A percentile compares a stretch with the other conserved stretches of the same genome.
phyloP scores from a whole-genome alignment of 37 sponge, comb jelly and placozoan species.

The Halichondria panicea region DNA sequence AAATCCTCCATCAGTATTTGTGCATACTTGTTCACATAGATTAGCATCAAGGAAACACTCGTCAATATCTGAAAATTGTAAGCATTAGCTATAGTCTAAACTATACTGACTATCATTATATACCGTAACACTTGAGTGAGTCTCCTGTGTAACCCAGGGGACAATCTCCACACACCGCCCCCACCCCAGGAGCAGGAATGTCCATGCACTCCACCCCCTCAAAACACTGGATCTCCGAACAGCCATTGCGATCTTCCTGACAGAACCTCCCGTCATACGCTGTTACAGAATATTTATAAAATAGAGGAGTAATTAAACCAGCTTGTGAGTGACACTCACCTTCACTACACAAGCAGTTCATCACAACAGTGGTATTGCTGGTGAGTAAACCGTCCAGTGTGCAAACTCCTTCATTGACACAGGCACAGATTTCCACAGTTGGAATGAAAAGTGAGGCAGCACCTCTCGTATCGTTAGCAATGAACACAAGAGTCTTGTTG shows the following conservation, averaged over 20 bases:
- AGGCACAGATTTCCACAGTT: slow-evolving; percentile 36
- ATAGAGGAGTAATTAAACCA: not conserved
- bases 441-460: slow-evolving; percentile 20
- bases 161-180: slow-evolving; percentile 47
- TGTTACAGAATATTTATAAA: not conserved
- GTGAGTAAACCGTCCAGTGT: slow-evolving; percentile 21
- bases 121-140: slow-evolving; percentile 40
- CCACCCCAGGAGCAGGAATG: slow-evolving; percentile 29
- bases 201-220: slow-evolving; percentile 36
- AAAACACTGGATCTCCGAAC: slow-evolving; percentile 38
- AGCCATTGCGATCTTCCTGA: slow-evolving; percentile 51
- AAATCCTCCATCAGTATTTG: slow-evolving; percentile 9
- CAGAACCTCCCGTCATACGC: slow-evolving; percentile 35
- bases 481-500: not conserved
- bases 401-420: slow-evolving; percentile 53
- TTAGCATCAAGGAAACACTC: slow-evolving; percentile 1
- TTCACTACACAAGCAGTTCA: slow-evolving; percentile 27
- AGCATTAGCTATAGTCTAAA: too few species aligned
- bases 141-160: slow-evolving; percentile 29
- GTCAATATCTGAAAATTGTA: slow-evolving; percentile 23
- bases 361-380: slow-evolving; percentile 6
- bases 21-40: slow-evolving; percentile 24
- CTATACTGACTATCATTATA: too few species aligned
- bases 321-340: slow-evolving; percentile 14
- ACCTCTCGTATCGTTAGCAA: slow-evolving; percentile 34